Evolutionary conservation across 2,113 vertebrate species (phyloP).

Genomic region (Sorex araneus): DNA sequence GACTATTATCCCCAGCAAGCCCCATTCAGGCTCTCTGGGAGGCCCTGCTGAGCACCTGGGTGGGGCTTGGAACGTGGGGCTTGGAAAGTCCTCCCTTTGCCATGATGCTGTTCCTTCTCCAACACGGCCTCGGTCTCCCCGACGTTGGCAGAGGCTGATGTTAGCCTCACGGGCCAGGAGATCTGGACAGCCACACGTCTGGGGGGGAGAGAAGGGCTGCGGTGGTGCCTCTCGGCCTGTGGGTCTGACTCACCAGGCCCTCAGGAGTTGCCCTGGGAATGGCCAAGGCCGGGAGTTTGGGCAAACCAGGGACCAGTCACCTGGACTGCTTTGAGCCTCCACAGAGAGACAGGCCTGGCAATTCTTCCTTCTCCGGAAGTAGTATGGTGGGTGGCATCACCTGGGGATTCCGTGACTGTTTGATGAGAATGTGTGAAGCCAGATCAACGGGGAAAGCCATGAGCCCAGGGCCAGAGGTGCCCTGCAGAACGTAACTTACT

Average conservation of each 20-base stretch:
- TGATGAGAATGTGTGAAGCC: background rate
- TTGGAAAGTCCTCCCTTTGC: constrained; percentile 43
- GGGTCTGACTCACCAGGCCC: background rate
- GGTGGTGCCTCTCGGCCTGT: background rate
- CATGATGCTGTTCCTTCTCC: background rate
- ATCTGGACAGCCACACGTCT: background rate
- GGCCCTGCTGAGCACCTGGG: constrained; percentile 77
- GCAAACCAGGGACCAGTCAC: too few species aligned
- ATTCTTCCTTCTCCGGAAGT: background rate
- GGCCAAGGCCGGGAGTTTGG: too few species aligned
- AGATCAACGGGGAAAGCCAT: background rate
- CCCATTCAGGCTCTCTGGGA: constrained; percentile 76
- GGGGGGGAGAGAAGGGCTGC: background rate
- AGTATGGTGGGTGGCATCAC: background rate
- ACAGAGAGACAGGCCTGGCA: background rate
- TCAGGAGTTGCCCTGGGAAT: background rate
- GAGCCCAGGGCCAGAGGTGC: background rate
- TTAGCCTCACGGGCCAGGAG: background rate
- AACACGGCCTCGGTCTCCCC: background rate
- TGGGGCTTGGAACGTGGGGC: constrained; percentile 65
- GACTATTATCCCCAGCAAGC: constrained; percentile 77
- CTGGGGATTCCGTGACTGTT: background rate
- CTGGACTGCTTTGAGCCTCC: constrained; percentile 15
- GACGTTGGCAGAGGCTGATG: background rate
- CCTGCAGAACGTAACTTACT: background rate